Conservation (phyloP, 1,140 invertebrate species). For the Nautilus pompilius region DNA sequence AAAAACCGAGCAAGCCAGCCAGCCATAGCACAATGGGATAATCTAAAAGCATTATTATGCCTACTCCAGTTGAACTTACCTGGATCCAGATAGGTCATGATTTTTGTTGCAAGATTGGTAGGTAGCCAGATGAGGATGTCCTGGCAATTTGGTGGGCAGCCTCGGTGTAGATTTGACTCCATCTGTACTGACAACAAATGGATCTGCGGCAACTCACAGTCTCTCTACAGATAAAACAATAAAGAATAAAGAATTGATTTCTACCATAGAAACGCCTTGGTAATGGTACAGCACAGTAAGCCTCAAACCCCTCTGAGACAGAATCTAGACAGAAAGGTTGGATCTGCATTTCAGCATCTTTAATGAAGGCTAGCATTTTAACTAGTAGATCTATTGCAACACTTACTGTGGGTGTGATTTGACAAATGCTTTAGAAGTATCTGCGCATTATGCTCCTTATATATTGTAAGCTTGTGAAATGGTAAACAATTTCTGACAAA, state of each 20-base stretch:
- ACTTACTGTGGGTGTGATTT: not conserved
- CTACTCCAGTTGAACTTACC: constrained; percentile 35
- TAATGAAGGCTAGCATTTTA: not conserved
- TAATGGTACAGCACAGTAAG: not conserved
- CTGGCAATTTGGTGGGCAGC: constrained; percentile 58
- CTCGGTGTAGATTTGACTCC: constrained; percentile 52
- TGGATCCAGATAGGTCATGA: constrained; percentile 60
- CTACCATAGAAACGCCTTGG: not conserved
- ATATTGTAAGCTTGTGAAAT: too few relatives aligned
- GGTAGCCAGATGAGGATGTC: constrained; percentile 59
- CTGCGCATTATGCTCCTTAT: too few relatives aligned
- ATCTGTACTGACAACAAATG: constrained; percentile 56
- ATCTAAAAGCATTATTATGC: too few relatives aligned
- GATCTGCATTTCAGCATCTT: not conserved
- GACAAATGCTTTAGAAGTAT: not conserved
- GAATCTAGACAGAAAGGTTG: not conserved
- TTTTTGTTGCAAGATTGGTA: constrained; percentile 49
- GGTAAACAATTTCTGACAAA: too few relatives aligned
- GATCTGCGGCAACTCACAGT: constrained; percentile 55
- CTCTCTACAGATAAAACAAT: constrained; percentile 33
- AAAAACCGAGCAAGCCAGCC: too few relatives aligned
- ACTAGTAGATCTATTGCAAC: not conserved
- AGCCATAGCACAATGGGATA: too few relatives aligned
- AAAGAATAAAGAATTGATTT: not conserved
- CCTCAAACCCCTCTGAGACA: not conserved